Evolutionary conservation across 37 sponge, comb jelly and placozoan genomes (phyloP).

Genomic region (Mnemiopsis leidyi): DNA sequence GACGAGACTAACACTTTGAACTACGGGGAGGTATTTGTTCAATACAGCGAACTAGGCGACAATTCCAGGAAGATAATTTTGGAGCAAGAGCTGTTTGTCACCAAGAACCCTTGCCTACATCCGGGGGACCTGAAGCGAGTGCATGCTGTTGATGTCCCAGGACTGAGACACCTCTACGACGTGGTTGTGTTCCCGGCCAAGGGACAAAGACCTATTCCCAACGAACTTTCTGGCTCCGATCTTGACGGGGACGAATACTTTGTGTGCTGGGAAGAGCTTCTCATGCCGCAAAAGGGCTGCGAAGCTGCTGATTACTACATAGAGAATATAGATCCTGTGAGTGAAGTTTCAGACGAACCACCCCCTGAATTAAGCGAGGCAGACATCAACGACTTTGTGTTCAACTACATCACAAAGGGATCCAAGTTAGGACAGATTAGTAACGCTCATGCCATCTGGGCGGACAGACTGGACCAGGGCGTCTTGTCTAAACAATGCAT

Average conservation of each 20-base stretch:
- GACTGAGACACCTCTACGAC: constrained; percentile 37
- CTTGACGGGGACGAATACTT: constrained; percentile 69
- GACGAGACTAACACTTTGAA: constrained; percentile 68
- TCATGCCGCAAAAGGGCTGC: constrained; percentile 10
- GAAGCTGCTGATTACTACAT: constrained; percentile 65
- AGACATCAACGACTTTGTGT: constrained; percentile 56
- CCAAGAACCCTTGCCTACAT: constrained; percentile 64
- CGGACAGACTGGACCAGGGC: constrained; percentile 39
- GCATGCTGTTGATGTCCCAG: constrained; percentile 37
- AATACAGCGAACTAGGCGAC: constrained; percentile 33
- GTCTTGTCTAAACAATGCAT: not conserved
- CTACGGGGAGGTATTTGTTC: constrained; percentile 67
- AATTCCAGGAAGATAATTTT: not conserved
- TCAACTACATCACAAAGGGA: constrained; percentile 67
- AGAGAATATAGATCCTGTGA: not conserved
- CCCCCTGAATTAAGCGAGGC: not conserved
- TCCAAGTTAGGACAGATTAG: constrained; percentile 67
- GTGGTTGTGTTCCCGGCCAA: constrained; percentile 65
- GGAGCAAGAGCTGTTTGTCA: constrained; percentile 27
- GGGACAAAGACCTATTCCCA: constrained; percentile 54
- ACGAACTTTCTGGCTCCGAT: constrained; percentile 67
- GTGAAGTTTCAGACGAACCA: not conserved
- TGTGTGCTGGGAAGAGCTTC: constrained; percentile 56
- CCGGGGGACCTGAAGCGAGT: constrained; percentile 48
- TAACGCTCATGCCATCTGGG: constrained; percentile 68